phyloP scores from a whole-genome alignment of 2,888 invertebrate genomes.

The Drepana falcataria region DNA sequence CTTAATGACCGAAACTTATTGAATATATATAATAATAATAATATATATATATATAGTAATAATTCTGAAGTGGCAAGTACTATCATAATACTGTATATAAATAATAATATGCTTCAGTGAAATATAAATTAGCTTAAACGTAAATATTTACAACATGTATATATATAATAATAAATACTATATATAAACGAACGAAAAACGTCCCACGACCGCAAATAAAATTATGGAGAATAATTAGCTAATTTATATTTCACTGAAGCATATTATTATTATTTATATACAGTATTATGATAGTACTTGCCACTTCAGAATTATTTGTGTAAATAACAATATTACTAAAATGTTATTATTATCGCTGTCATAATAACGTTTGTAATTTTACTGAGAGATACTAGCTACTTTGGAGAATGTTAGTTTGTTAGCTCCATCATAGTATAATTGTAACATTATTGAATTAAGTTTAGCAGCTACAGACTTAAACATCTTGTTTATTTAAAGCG shows the following conservation, averaged over 20 bases:
- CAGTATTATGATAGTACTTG: constrained; percentile 73
- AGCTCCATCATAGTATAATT: constrained; percentile 18
- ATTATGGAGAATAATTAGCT: too few relatives aligned
- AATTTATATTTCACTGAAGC: constrained; percentile 37
- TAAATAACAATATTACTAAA: constrained; percentile 44
- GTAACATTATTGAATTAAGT: constrained; percentile 15
- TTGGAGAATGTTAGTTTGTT: constrained; percentile 22
- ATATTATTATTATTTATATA: constrained; percentile 57
- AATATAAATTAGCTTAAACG: constrained; percentile 32
- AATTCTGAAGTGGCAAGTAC: constrained; percentile 69
- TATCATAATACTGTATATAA: constrained; percentile 73
- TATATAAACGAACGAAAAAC: background rate
- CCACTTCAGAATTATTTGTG: constrained; percentile 61
- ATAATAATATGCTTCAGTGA: constrained; percentile 40
- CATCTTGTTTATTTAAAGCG: constrained; percentile 28
- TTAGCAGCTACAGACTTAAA: constrained; percentile 42
- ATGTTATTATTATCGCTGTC: constrained; percentile 20
- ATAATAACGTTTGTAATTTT: constrained; percentile 36
- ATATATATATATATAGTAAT: constrained; percentile 55
- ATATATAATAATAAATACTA: constrained; percentile 1
- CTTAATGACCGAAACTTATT: too few relatives aligned
- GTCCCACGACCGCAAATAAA: background rate
- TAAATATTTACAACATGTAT: constrained; percentile 30
- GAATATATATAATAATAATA: constrained; percentile 9
- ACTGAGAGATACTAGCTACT: constrained; percentile 21